Conservation (phyloP, 1,140 invertebrate species). For the Wiebesia pumilae region DNA sequence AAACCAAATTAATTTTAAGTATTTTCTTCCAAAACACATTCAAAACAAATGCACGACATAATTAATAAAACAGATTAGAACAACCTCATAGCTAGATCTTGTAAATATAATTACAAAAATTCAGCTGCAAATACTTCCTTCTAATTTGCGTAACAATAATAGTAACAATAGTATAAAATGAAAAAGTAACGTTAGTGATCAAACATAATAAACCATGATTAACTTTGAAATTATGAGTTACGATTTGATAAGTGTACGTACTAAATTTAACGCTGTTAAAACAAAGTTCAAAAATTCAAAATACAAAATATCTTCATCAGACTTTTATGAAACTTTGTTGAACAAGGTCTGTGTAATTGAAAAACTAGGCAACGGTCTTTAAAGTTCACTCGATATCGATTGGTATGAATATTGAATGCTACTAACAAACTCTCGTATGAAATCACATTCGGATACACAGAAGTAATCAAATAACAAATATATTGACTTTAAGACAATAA, state of each 20-base stretch:
- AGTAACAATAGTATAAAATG: too few species aligned
- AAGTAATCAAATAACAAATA: background rate
- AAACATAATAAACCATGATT: background rate
- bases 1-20: background rate
- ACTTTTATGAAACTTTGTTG: background rate
- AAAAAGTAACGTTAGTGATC: too few species aligned
- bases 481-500: too few species aligned
- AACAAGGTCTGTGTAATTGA: slow-evolving; percentile 9
- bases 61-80: too few species aligned
- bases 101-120: too few species aligned
- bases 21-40: too few species aligned
- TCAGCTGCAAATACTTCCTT: too few species aligned
- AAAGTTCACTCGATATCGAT: slow-evolving; percentile 15
- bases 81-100: too few species aligned
- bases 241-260: background rate
- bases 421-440: background rate
- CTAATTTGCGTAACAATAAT: too few species aligned
- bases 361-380: slow-evolving; percentile 12
- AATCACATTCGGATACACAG: background rate
- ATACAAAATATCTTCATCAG: background rate
- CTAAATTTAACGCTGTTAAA: background rate
- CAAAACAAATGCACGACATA: too few species aligned
- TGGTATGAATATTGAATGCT: background rate
- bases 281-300: background rate
- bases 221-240: background rate